Base-by-base conservation (phyloP, 2,888 invertebrate genomes). In the Ommatoiulus sabulosus region DNA sequence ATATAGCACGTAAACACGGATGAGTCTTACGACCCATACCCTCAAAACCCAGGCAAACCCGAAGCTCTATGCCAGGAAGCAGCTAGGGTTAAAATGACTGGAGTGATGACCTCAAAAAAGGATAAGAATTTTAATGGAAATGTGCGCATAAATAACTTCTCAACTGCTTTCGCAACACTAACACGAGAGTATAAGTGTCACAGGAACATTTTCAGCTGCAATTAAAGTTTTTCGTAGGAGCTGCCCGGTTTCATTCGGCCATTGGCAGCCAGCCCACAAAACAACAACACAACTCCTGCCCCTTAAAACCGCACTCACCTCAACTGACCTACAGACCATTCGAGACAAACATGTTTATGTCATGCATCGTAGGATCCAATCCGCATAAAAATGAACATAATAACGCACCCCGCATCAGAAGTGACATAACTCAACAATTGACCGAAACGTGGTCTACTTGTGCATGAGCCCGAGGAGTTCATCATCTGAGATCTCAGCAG, bases 101-200 rank as follows among this genome's bases (percentile, higher is more conserved):
- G 63, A 63, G 63, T 63, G 63, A 63, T 63, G 20, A 17, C 63
- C 63, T 63, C 63, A n/a, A 63, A n/a, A n/a, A n/a, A n/a, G 63
- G 63, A 17, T 63, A n/a, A n/a, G 20, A 63, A 63, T 63, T 63
- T 63, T 63, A 63, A 63, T 63, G 63, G 63, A 63, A 63, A 63
- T 63, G 63, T n/a, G 7, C 7, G 63, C 63, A 63, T 63, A 63
- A 63, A 63, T 63, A 63, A 63, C 63, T 63, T n/a, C 3, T n/a
- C n/a, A n/a, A 52, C 12, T 12, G 15, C 15, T 52, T 52, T 3
- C 63, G 63, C 6, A 63, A 12, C 63, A 63, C n/a, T 63, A n/a
- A n/a, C n/a, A 63, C n/a, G 8, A 7, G 63, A n/a, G 63, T n/a
- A n/a, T 63, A 63, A 63, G 63, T 63, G 63, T 63, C 63, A 17